A percentile compares a stretch with the other conserved stretches of the same genome.
Conservation (phyloP, 2,888 invertebrate species). For the Diarsia mendica region DNA sequence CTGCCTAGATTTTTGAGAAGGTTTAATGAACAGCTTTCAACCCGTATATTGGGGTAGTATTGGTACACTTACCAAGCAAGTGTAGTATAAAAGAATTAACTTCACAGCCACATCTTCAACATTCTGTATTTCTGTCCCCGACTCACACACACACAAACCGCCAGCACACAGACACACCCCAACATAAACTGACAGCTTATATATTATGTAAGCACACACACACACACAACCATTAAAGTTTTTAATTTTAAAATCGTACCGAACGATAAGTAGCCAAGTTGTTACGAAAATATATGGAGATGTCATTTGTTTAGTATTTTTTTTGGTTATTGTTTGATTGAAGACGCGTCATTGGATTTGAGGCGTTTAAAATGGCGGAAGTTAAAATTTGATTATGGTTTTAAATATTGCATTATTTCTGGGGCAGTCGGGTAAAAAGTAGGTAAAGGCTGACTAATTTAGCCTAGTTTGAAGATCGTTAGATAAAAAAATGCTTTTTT, state of each 20-base stretch:
- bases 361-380: background rate
- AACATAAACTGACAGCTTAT: constrained; percentile 65
- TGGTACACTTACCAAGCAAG: too few species aligned
- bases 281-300: constrained; percentile 62
- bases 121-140: constrained; percentile 14
- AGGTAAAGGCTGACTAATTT: background rate
- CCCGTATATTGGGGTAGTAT: too few species aligned
- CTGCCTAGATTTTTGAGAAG: too few species aligned
- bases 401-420: background rate
- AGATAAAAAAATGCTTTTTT: too few species aligned
- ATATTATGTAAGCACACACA: constrained; percentile 73
- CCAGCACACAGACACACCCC: constrained; percentile 63
- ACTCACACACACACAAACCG: constrained; percentile 54
- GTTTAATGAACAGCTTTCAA: too few species aligned
- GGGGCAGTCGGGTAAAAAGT: background rate
- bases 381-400: background rate
- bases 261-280: constrained; percentile 72
- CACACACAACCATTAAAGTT: constrained; percentile 70
- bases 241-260: constrained; percentile 87
- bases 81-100: too few species aligned
- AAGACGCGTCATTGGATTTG: constrained; percentile 1
- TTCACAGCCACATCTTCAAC: background rate
- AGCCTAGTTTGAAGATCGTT: too few species aligned
- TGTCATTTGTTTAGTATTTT: constrained; percentile 41
- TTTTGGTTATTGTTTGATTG: constrained; percentile 18